Conservation (phyloP, 2,797 vertebrate genomes). For the Onychomys arenicola region DNA sequence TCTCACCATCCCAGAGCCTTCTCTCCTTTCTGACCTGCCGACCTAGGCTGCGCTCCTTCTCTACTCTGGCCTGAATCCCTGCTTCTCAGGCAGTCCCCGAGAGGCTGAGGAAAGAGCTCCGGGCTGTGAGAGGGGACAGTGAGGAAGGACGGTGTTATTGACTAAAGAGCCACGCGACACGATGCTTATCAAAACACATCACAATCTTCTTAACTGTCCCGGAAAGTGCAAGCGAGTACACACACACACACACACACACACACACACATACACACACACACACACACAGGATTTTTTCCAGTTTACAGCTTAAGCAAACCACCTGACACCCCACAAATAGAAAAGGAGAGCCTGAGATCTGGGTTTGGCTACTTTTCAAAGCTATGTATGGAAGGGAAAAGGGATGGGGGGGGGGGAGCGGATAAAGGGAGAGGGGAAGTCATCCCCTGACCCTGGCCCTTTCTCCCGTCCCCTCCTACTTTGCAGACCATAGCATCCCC, state of each 20-base stretch:
- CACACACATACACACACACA: background rate
- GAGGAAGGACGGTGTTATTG: background rate
- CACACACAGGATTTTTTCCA: background rate
- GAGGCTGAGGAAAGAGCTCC: background rate
- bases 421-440: background rate
- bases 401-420: background rate
- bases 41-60: background rate
- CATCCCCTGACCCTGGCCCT: background rate
- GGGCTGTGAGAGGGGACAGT: background rate
- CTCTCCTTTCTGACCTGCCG: background rate
- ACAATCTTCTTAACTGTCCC: background rate
- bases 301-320: background rate
- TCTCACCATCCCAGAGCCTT: background rate
- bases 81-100: background rate
- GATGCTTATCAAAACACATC: background rate
- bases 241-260: no score
- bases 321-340: background rate
- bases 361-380: slow-evolving; percentile 6
- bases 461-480: background rate
- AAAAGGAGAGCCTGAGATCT: background rate
- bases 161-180: background rate
- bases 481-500: background rate
- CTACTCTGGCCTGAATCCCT: background rate
- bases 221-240: background rate
- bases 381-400: background rate